Conservation (phyloP, 2,113 vertebrate genomes). For the Cinclus cinclus region DNA sequence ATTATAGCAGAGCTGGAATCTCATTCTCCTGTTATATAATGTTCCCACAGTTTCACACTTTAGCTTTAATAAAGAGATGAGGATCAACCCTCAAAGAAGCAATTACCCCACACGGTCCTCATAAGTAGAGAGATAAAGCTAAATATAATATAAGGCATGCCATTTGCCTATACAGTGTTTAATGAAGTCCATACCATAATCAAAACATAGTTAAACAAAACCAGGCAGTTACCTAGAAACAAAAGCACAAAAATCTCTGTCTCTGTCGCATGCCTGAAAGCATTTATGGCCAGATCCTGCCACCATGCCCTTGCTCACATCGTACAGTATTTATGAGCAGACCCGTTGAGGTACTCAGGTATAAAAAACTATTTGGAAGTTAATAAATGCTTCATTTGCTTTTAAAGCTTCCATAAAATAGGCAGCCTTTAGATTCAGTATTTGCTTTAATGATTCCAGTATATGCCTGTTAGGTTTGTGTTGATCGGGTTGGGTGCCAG, state of each 20-base stretch:
- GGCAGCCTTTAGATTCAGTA: background rate
- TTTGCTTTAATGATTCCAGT: background rate
- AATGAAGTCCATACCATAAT: slow-evolving; percentile 63
- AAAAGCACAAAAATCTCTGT: slow-evolving; percentile 37
- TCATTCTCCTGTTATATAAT: background rate
- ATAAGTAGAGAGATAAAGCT: slow-evolving; percentile 16
- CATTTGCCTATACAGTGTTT: slow-evolving; percentile 49
- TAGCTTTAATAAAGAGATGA: background rate
- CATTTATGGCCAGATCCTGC: background rate
- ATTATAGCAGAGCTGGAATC: background rate
- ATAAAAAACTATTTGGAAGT: background rate
- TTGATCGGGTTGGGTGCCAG: background rate
- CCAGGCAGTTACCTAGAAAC: slow-evolving; percentile 72
- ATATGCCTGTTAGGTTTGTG: background rate
- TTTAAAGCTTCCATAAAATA: background rate
- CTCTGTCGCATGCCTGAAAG: slow-evolving; percentile 42
- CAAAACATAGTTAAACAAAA: slow-evolving; percentile 71
- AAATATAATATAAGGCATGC: slow-evolving; percentile 49
- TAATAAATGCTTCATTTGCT: background rate
- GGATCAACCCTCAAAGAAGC: slow-evolving; percentile 15
- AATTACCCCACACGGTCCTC: background rate
- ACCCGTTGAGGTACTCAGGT: background rate
- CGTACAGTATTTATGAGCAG: background rate
- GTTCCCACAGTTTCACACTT: slow-evolving; percentile 10
- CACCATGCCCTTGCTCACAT: background rate